These are phyloP conservation scores for Vultur gryphus DNA, from an alignment of 2,797 vertebrate species.

Conservation along the genomic window DNA sequence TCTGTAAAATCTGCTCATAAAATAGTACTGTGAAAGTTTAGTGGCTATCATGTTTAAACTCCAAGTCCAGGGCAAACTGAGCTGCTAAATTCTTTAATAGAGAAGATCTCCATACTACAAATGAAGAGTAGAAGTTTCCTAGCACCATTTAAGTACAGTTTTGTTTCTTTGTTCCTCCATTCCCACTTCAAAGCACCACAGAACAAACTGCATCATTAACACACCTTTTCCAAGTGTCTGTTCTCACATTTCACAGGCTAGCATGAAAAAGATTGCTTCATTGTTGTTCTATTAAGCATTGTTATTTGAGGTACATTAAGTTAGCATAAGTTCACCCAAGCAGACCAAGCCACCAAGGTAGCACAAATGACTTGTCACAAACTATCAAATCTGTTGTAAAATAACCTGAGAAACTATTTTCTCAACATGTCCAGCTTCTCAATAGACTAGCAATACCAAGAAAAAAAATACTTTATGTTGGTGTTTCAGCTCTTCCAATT, in stretches of 20 bases:
- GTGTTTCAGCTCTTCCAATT: neutral
- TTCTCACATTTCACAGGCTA: neutral
- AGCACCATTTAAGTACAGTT: neutral
- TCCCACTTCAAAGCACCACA: neutral
- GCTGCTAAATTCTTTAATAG: neutral
- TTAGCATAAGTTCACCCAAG: neutral
- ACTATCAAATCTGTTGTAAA: neutral
- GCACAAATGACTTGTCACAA: neutral
- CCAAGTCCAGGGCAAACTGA: neutral
- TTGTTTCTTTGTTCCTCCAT: neutral
- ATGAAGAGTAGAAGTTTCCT: neutral
- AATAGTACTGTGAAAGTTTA: neutral
- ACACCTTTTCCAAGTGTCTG: neutral
- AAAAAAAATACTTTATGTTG: neutral
- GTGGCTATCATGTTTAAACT: neutral
- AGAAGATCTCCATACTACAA: neutral
- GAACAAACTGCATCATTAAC: conserved; percentile 24
- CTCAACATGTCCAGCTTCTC: neutral
- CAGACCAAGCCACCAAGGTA: neutral
- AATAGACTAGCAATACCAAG: neutral
- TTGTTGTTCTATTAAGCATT: neutral
- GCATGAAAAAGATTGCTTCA: neutral
- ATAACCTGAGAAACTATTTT: neutral
- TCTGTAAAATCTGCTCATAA: neutral
- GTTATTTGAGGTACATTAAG: neutral